Evolutionary conservation across 2,888 invertebrate genomes (phyloP).

Genomic region (Scelioninae gen. 1): DNA sequence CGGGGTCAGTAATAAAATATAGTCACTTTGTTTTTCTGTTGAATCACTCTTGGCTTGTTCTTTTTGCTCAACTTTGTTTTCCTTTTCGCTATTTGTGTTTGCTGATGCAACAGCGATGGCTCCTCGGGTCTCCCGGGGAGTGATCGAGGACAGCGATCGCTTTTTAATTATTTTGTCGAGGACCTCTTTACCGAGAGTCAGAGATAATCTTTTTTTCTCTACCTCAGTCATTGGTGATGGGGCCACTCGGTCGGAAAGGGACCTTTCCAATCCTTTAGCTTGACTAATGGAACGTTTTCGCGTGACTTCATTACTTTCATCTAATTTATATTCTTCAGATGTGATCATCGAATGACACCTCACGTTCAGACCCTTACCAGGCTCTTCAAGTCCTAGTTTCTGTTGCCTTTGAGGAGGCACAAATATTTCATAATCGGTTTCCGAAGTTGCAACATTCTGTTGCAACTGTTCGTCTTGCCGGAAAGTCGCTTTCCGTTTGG

Average conservation of each 20-base stretch:
- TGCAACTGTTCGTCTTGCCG: conserved; percentile 8
- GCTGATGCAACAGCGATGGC: conserved; percentile 87
- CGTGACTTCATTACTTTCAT: conserved; percentile 58
- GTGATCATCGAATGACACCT: conserved; percentile 82
- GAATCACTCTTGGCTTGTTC: conserved; percentile 1
- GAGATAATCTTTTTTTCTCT: conserved; percentile 90
- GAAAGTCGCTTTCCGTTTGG: conserved; percentile 65
- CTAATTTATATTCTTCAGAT: conserved; percentile 67
- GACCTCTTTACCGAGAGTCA: conserved; percentile 90
- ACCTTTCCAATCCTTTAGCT: conserved; percentile 74
- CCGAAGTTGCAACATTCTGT: neutral
- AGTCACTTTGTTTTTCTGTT: conserved; percentile 81
- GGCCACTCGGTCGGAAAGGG: conserved; percentile 71
- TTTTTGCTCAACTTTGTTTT: conserved; percentile 30
- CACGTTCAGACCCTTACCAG: conserved; percentile 78
- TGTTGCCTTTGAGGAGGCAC: conserved; percentile 76
- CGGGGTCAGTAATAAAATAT: conserved; percentile 84
- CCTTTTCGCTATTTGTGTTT: conserved; percentile 72
- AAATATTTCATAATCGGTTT: conserved; percentile 77
- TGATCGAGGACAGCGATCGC: conserved; percentile 77
- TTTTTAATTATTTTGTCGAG: conserved; percentile 87
- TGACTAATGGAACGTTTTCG: conserved; percentile 78
- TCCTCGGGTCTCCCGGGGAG: conserved; percentile 85
- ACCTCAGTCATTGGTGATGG: conserved; percentile 86
- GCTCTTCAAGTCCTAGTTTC: no score